Conservation (phyloP, 2,797 vertebrate genomes). For the Octomys mimax region DNA sequence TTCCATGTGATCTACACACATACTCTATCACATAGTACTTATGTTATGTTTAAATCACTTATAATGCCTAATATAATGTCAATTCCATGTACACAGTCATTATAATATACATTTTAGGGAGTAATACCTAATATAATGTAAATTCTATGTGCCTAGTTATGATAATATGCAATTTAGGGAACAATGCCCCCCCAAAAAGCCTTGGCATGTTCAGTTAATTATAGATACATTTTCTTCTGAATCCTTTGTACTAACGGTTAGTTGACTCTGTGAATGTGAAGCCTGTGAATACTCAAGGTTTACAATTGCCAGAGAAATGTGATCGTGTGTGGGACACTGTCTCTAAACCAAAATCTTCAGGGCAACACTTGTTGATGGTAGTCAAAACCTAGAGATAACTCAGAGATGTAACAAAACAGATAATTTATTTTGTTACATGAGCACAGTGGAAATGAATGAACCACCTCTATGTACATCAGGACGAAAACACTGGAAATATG, state of each 20-base stretch:
- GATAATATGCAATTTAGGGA: background rate
- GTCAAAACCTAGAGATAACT: background rate
- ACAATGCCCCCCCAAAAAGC: background rate
- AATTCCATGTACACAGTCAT: background rate
- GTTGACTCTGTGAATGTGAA: background rate
- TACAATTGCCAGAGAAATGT: background rate
- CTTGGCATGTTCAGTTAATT: background rate
- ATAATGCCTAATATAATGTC: background rate
- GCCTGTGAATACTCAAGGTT: background rate
- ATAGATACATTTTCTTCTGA: background rate
- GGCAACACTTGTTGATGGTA: background rate
- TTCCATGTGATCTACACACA: background rate
- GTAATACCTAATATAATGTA: background rate
- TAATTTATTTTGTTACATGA: constrained; percentile 27
- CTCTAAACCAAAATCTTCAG: constrained; percentile 18
- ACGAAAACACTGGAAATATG: constrained; percentile 12
- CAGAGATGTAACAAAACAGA: background rate
- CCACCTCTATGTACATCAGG: background rate
- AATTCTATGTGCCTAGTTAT: background rate
- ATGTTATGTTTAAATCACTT: background rate
- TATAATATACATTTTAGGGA: background rate
- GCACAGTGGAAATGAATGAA: constrained; percentile 19
- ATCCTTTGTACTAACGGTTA: background rate
- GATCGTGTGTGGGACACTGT: background rate
- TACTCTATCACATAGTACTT: background rate